Percentiles rank a stretch among this genome's conserved stretches.
phyloP scores from a whole-genome alignment of 2,113 vertebrate species.

The Ptychochromis oligacanthus region DNA sequence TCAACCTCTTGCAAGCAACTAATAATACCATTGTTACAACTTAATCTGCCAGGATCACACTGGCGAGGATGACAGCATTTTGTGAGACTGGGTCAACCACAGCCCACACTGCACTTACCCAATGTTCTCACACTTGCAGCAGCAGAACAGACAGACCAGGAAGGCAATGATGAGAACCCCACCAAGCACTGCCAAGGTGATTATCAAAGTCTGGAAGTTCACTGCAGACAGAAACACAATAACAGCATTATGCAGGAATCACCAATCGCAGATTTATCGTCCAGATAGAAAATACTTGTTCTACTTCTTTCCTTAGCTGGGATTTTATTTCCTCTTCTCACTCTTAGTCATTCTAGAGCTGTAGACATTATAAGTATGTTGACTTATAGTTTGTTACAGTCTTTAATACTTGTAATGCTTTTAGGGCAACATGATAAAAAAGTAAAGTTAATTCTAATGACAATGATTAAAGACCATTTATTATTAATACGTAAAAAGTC shows the following conservation, averaged over 20 bases:
- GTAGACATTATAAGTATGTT: background rate
- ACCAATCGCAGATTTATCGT: background rate
- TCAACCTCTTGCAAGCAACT: background rate
- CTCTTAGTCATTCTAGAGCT: background rate
- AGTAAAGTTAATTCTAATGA: background rate
- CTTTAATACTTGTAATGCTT: background rate
- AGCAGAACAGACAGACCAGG: constrained; percentile 88
- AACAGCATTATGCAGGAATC: background rate
- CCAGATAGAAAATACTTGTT: background rate
- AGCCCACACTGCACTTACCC: constrained; percentile 74
- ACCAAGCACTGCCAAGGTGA: constrained; percentile 87
- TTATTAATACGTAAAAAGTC: background rate
- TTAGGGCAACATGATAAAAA: background rate
- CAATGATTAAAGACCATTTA: background rate
- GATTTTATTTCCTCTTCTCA: background rate
- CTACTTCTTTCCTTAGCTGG: background rate
- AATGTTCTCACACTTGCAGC: constrained; percentile 85
- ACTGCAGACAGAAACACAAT: constrained; percentile 76
- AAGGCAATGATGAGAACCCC: constrained; percentile 83
- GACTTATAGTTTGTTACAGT: no score
- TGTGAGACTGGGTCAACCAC: background rate
- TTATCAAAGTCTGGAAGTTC: constrained; percentile 94
- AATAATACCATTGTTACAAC: background rate
- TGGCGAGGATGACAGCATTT: background rate
- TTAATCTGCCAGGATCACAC: background rate